Evolutionary conservation across 2,113 vertebrate species (phyloP), one percentile per base, ranked within the genome.

Genomic region (Bos taurus): DNA sequence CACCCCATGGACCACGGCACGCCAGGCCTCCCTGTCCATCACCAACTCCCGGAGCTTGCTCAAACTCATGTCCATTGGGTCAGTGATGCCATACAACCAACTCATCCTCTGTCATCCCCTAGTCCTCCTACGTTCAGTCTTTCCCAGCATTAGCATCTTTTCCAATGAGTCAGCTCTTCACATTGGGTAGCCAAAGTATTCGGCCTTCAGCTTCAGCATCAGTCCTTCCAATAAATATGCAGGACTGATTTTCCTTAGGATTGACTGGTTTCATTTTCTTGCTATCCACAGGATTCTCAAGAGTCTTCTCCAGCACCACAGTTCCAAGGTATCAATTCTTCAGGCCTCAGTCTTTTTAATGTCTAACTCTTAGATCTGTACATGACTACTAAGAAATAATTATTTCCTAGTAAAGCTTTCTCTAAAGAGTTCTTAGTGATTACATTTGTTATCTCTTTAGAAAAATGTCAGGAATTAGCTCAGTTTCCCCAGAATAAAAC

Each of bases 381-480:
- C n/a, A 71, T 71, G 64, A 71, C 64, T 25, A 67, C 15, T 88
- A 92, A 90, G 52, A 96, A 92, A n/a, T 36, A 95, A 83, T 91
- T 94, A 83, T 50, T 59, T 87, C 71, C 71, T 54, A 80, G 6
- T 54, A 86, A 90, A 57, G 12, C 28, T 90, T 84, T 92, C 50
- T 78, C 64, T 86, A 60, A 86, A 80, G 50, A 77, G 5, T 84
- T 54, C 26, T 50, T 64, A 85, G 43, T 50, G 36, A 71, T 78
- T 90, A n/a, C 15, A 7, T 88, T n/a, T 48, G 26, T 46, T 97
- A 78, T 60, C 26, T 78, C n/a, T 30, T 95, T 82, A 56, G 50
- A 88, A 89, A 91, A 96, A 87, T 57, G 40, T 2, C 43, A 87
- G 15, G 10, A 50, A 71, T 46, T 89, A 17, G 88, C 40, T 83